Evolutionary conservation across 2,888 invertebrate genomes (phyloP), one percentile per base, ranked within the genome.

Genomic region (Dioctria rufipes): DNA sequence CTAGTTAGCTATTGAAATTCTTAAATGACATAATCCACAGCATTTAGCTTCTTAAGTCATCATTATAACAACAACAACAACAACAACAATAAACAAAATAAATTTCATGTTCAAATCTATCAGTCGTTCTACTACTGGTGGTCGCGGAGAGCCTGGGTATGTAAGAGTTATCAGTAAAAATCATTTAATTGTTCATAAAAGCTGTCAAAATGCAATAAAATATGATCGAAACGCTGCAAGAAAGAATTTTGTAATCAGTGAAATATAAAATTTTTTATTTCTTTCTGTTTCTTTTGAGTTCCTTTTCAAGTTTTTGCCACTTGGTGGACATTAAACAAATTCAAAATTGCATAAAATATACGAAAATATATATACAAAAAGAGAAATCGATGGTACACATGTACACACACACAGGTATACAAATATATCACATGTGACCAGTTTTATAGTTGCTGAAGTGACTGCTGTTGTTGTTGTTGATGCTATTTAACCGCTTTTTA

Each of bases 401-500:
- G 49, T 2, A 46, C 49, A 6, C 49, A 46, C 46, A 46, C 5
- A 46, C 46, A 46, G 1, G 8, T 2, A 25, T 25, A 46, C 8
- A 8, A 46, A 8, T 46, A 5, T 6, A 46, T 8, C 8, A 8
- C 46, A 6, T 8, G 46, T 9, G 67, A 43, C 13, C 67, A 42
- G 25, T 46, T 67, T 67, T 69, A 69, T 51, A 51, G 37, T 25
- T 54, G 54, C 54, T 54, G 54, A 8, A 11, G 5, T 8, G 54
- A 11, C 11, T n/a, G 11, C 49, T 9, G n/a, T n/a, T 54, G 4
- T 54, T 54, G 25, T 25, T 25, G 25, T 25, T 25, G 25, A 39
- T 40, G 11, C 39, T 39, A 40, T 42, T 65, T 65, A 65, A 65
- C 65, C 65, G 65, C 13, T 37, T 69, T 69, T 69, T 51, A 69